Evolutionary conservation across 2,888 invertebrate species (phyloP), one percentile per base, ranked within the genome.

Genomic region (Griposia aprilina): DNA sequence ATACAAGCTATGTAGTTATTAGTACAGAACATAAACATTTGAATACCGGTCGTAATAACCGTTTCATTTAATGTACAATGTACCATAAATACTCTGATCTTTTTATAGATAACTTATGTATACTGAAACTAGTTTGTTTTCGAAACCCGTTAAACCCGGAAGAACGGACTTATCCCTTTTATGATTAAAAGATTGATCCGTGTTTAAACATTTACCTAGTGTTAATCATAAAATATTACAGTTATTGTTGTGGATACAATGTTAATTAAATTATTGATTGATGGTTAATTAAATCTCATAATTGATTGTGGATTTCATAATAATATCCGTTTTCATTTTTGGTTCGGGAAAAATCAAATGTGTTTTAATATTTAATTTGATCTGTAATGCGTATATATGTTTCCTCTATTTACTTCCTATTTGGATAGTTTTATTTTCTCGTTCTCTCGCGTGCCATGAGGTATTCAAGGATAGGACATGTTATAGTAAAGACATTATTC

Each of bases 11-110:
- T 76, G 65, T 71, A 45, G 36, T 66, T 76, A 62, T 55, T 78
- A 65, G 52, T 60, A 65, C n/a, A 30, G 48, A 26, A 71, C 73
- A 74, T 80, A 79, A 80, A 76, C 26, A 84, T 74, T 75, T 48
- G 73, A 77, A 84, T 83, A 73, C 36, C 13, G 48, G 60, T 26
- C 41, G 71, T 67, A 81, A 78, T 87, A 74, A 74, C 62, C 76
- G 13, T 81, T 79, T 76, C 50, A 60, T 74, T 72, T 60, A 74
- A 68, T 60, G 63, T 17, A 76, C 63, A 68, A 26, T 48, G 36
- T 52, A 48, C 45, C 59, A 52, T 71, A 70, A 67, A 75, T 79
- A 74, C 30, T 73, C 26, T 10, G 48, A 57, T 83, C 45, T 77
- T 84, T 81, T 80, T 75, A 67, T 77, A 76, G 67, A 68, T 71